phyloP scores from a whole-genome alignment of 2,797 vertebrate genomes.

The Clarias laeviceps region DNA sequence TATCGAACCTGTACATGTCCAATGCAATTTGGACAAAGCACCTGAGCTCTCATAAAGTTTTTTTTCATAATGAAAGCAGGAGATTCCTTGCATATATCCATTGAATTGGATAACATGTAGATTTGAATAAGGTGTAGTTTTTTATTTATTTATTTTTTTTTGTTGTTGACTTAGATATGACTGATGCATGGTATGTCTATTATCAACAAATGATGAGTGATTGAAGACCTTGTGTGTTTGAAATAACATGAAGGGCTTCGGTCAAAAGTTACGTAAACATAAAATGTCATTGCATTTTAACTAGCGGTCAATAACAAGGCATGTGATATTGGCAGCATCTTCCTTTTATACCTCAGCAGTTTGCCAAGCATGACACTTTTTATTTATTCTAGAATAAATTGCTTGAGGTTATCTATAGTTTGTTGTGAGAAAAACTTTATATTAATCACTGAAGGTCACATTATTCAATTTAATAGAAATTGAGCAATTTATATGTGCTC shows the following conservation, averaged over 20 bases:
- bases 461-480: not conserved
- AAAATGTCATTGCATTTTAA: not conserved
- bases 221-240: not conserved
- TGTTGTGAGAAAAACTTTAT: not conserved
- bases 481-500: too few species aligned
- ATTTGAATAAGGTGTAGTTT: slow-evolving; percentile 46
- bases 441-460: not conserved
- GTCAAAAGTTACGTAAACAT: not conserved
- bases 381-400: not conserved
- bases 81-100: not conserved
- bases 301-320: not conserved
- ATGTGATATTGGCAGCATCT: not conserved
- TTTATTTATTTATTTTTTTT: not conserved
- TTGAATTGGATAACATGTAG: too few species aligned
- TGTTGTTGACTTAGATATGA: slow-evolving; percentile 65
- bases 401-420: not conserved
- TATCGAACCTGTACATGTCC: slow-evolving; percentile 61
- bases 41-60: slow-evolving; percentile 10
- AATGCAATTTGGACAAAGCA: slow-evolving; percentile 62
- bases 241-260: not conserved
- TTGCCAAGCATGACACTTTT: not conserved
- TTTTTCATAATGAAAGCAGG: too few species aligned
- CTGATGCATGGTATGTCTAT: slow-evolving; percentile 60
- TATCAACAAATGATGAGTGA: slow-evolving; percentile 35
- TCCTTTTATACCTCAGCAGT: not conserved